Evolutionary conservation across 2,888 invertebrate genomes (phyloP).

Genomic region (Hemistola chrysoprasaria): DNA sequence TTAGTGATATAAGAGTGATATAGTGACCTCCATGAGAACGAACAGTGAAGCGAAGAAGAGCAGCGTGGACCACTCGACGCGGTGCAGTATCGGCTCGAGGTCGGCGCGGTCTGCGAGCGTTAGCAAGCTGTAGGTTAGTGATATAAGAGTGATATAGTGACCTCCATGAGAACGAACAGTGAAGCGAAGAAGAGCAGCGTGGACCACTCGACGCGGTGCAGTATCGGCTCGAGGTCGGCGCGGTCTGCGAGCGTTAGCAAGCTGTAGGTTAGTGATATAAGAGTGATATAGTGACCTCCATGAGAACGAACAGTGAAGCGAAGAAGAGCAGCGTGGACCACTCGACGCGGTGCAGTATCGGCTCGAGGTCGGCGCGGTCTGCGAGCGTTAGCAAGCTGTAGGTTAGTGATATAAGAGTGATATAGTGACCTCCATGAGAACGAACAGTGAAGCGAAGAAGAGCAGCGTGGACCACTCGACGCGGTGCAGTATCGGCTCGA

Average conservation of each 20-base stretch:
- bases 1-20: neutral
- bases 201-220: slow-evolving; percentile 94
- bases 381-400: slow-evolving; percentile 90
- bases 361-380: slow-evolving; percentile 87
- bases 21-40: slow-evolving; percentile 90
- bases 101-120: slow-evolving; percentile 86
- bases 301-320: slow-evolving; percentile 90
- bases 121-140: too few relatives aligned
- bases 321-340: slow-evolving; percentile 95
- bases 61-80: slow-evolving; percentile 95
- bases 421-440: slow-evolving; percentile 91
- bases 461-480: slow-evolving; percentile 95
- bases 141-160: slow-evolving; percentile 38
- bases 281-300: slow-evolving; percentile 86
- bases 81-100: slow-evolving; percentile 89
- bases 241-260: slow-evolving; percentile 86
- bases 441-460: slow-evolving; percentile 92
- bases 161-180: slow-evolving; percentile 92
- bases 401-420: neutral
- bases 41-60: slow-evolving; percentile 92
- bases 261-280: neutral
- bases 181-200: slow-evolving; percentile 93
- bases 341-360: slow-evolving; percentile 91
- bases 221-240: slow-evolving; percentile 90
- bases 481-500: slow-evolving; percentile 90